Evolutionary conservation across 2,797 vertebrate species (phyloP), one percentile per base, ranked within the genome.

Genomic region (Poecilia wingei): DNA sequence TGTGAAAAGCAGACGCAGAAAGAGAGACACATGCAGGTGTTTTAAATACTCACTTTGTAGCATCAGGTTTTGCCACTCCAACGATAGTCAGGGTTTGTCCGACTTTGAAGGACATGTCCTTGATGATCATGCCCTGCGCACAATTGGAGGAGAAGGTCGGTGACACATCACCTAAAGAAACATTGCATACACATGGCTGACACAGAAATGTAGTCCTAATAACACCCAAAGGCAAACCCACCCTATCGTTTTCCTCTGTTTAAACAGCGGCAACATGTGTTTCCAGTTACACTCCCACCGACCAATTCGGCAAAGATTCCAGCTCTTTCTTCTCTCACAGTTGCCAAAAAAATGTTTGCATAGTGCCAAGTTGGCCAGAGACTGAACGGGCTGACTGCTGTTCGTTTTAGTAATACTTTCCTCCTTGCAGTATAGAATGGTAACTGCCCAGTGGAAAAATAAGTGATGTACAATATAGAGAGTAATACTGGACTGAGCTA

Each of bases 51-150:
- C 85, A 96, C 96, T 91, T 74, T 72, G 90, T 68, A 5, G 94
- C 88, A 0, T 94, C 91, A 4, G 92, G 33, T 31, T 80, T 91
- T 36, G 90, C 16, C 9, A 93, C 79, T 68, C 96, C 96, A 22
- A 78, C 87, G 43, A 96, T 0, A 2, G 92, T 95, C 90, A 96
- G 0, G 14, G 92, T 96, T 85, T 96, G 95, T 31, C 96, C 96
- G 0, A 84, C 86, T 89, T 95, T 96, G 82, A 96, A 94, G 93
- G 95, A 95, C 95, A 96, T 95, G 78, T 96, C 95, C 86, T 93
- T 88, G 20, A 96, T 8, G 2, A 84, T 10, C 89, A 96, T 81
- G 47, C 79, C 89, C 95, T 96, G 90, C 69, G 47, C 2, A 84
- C 36, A 87, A 55, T 72, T 49, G 82, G 7, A 75, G 14, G 33